phyloP scores from a whole-genome alignment of 2,113 vertebrate species.

The Progne subis region DNA sequence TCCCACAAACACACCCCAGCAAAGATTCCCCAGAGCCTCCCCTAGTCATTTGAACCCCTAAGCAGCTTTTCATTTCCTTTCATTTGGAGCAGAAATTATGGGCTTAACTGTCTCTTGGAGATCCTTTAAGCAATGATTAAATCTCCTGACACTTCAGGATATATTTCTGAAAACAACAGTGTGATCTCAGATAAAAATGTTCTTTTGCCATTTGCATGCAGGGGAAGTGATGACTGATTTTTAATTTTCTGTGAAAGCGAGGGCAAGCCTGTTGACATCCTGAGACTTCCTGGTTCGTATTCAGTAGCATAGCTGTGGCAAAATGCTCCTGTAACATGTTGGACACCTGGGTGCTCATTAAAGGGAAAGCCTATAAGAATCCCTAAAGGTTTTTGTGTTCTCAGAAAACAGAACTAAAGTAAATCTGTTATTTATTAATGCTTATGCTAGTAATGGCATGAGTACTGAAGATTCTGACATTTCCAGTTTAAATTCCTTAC shows the following conservation, averaged over 20 bases:
- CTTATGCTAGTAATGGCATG: neutral
- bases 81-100: neutral
- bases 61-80: constrained; percentile 28
- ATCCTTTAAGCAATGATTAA: constrained; percentile 14
- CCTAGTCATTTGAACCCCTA: neutral
- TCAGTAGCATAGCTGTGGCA: neutral
- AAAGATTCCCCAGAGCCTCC: neutral
- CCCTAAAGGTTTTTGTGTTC: neutral
- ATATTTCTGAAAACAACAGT: constrained; percentile 4
- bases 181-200: neutral
- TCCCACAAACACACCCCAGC: neutral
- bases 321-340: neutral
- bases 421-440: constrained; percentile 28
- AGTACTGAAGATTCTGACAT: constrained; percentile 7
- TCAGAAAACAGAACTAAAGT: neutral
- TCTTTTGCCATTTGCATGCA: neutral
- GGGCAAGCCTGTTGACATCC: neutral
- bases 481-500: neutral
- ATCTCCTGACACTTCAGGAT: neutral
- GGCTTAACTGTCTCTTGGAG: neutral
- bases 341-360: neutral
- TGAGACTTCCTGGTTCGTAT: constrained; percentile 28
- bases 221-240: neutral
- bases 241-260: constrained; percentile 43
- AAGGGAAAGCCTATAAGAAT: neutral